Base-by-base conservation (phyloP, 2,113 vertebrate species). In the Silurus asotus region DNA sequence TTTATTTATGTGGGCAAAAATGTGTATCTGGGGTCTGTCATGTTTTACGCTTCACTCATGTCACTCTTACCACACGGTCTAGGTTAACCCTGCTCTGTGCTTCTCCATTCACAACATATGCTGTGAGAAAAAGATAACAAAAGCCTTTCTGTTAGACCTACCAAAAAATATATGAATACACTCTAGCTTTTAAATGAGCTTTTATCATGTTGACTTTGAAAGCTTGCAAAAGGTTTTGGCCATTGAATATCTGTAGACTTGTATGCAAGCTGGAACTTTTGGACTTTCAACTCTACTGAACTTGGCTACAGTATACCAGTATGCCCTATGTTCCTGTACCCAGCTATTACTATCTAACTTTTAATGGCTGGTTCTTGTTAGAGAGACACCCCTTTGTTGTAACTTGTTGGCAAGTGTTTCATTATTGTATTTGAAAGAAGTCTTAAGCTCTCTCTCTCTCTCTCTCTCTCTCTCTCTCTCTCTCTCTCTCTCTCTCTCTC, bases 281-380 rank as follows among this genome's bases (percentile, higher is more conserved):
- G 58, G 51, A 81, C 65, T 82, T 81, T 55, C n/a, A 55, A 79
- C 25, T 86, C 62, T 51, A 17, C 11, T 23, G n/a, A 37, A 72
- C 55, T 65, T 64, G 80, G 62, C 58, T 69, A 37, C 37, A 37
- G 37, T 37, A 37, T 37, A 37, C 37, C 37, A 37, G 37, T 37
- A 28, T 83, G 75, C 23, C 9, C 80, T 28, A 28, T 86, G 67
- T 84, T 86, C 64, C 69, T 49, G 56, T 80, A 75, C 64, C 56
- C 77, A 62, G 77, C 81, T 64, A 77, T 86, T 88, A 76, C 69
- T 10, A 45, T 74, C 48, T 70, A 74, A 56, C 55, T 17, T 80
- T 13, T 86, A 69, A 88, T 84, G 77, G 67, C 84, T 86, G 85
- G 78, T 76, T 69, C 81, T 23, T 75, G 75, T 81, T 58, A 59